phyloP scores from a whole-genome alignment of 2,113 vertebrate genomes.

The Drymodes brunneopygia region DNA sequence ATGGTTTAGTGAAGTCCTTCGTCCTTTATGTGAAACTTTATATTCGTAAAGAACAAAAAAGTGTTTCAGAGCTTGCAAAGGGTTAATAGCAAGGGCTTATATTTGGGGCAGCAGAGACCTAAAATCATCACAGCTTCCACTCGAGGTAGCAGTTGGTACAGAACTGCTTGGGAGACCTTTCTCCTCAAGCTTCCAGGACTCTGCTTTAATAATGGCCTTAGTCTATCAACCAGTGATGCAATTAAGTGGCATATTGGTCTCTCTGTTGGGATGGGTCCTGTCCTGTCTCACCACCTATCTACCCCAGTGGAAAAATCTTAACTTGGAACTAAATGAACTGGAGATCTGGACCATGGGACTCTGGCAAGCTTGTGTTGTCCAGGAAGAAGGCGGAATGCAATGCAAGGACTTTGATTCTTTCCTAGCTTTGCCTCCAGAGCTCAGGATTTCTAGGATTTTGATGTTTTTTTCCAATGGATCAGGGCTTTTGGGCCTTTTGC shows the following conservation, averaged over 20 bases:
- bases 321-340: slow-evolving; percentile 89
- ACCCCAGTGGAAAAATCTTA: slow-evolving; percentile 92
- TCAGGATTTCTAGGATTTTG: slow-evolving; percentile 84
- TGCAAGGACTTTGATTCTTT: slow-evolving; percentile 89
- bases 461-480: slow-evolving; percentile 82
- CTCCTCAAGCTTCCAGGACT: background rate
- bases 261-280: slow-evolving; percentile 83
- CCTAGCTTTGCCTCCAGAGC: slow-evolving; percentile 80
- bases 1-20: slow-evolving; percentile 70
- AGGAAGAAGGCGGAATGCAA: slow-evolving; percentile 87
- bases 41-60: slow-evolving; percentile 74
- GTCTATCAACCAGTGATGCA: slow-evolving; percentile 68
- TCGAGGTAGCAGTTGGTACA: slow-evolving; percentile 10
- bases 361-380: slow-evolving; percentile 89
- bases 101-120: slow-evolving; percentile 60
- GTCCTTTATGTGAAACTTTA: slow-evolving; percentile 76
- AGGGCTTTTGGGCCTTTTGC: slow-evolving; percentile 78
- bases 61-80: slow-evolving; percentile 66
- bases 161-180: background rate
- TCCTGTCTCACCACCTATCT: slow-evolving; percentile 84
- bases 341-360: slow-evolving; percentile 91
- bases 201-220: slow-evolving; percentile 57
- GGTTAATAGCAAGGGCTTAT: slow-evolving; percentile 73
- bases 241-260: slow-evolving; percentile 79
- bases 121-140: slow-evolving; percentile 21